A percentile compares a stretch with the other conserved stretches of the same genome.
These are phyloP conservation scores for Arnoldichthys spilopterus DNA, from an alignment of 2,797 vertebrate species.

Conservation along the genomic window DNA sequence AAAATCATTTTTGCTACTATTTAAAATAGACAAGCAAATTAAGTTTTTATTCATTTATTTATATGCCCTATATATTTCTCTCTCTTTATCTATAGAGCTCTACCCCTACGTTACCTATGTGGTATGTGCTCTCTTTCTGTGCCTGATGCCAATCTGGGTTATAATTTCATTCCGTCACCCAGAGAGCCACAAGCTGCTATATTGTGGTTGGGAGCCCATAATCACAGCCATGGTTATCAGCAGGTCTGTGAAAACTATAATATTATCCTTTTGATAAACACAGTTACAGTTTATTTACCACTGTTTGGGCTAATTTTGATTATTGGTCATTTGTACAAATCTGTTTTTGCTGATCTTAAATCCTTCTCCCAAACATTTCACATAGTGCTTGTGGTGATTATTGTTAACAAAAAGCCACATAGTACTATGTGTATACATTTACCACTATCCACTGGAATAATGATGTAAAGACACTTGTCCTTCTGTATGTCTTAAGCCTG, in stretches of 20 bases:
- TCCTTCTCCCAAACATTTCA: not conserved
- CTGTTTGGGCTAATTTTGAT: not conserved
- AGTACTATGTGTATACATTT: not conserved
- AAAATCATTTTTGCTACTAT: not conserved
- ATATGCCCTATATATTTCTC: not conserved
- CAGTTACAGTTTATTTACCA: not conserved
- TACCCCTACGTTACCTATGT: constrained; percentile 87
- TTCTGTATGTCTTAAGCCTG: constrained; percentile 76
- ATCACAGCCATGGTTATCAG: constrained; percentile 94
- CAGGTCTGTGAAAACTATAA: constrained; percentile 77
- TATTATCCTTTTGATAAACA: not conserved
- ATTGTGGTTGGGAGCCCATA: constrained; percentile 93
- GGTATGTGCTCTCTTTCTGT: constrained; percentile 86
- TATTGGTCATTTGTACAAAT: not conserved
- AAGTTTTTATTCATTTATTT: not conserved
- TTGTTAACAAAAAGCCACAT: not conserved
- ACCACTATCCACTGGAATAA: not conserved
- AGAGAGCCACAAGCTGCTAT: constrained; percentile 87
- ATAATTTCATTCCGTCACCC: constrained; percentile 87
- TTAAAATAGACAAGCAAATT: not conserved
- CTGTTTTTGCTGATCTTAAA: not conserved
- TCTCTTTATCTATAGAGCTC: constrained; percentile 72
- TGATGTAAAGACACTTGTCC: not conserved
- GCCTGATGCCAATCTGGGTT: constrained; percentile 90
- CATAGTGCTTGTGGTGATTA: not conserved